Conservation (phyloP, 1,140 invertebrate genomes). For the Charaxes varanes region DNA sequence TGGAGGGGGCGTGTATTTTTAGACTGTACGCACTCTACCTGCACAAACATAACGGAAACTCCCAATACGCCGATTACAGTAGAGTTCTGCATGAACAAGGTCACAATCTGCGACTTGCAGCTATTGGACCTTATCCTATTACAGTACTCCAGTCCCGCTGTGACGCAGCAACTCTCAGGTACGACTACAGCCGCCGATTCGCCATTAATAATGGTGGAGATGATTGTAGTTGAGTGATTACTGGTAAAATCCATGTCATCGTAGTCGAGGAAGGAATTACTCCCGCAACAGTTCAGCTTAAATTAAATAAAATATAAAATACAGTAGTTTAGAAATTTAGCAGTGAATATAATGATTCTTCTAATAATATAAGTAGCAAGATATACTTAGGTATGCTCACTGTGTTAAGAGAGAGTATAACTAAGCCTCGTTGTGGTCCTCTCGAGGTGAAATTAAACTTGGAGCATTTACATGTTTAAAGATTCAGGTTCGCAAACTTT, state of each 20-base stretch:
- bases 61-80: conserved; percentile 55
- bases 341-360: no score
- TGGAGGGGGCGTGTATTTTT: no score
- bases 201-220: conserved; percentile 23
- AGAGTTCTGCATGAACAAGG: conserved; percentile 44
- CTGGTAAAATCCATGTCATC: conserved; percentile 36
- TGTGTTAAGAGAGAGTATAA: no score
- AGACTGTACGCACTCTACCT: conserved; percentile 27
- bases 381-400: no score
- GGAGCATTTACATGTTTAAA: no score
- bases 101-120: conserved; percentile 42
- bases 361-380: no score
- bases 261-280: conserved; percentile 46
- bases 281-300: conserved; percentile 58
- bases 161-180: conserved; percentile 42
- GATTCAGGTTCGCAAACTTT: no score
- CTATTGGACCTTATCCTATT: conserved; percentile 27
- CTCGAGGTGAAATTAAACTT: no score
- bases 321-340: no score
- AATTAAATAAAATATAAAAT: conserved; percentile 5
- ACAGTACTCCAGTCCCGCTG: conserved; percentile 26
- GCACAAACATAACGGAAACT: conserved; percentile 64
- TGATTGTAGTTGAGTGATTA: conserved; percentile 36
- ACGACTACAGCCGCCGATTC: conserved; percentile 29
- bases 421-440: no score